Evolutionary conservation across 2,113 vertebrate genomes (phyloP), one percentile per base, ranked within the genome.

Genomic region (Urocolius indicus): DNA sequence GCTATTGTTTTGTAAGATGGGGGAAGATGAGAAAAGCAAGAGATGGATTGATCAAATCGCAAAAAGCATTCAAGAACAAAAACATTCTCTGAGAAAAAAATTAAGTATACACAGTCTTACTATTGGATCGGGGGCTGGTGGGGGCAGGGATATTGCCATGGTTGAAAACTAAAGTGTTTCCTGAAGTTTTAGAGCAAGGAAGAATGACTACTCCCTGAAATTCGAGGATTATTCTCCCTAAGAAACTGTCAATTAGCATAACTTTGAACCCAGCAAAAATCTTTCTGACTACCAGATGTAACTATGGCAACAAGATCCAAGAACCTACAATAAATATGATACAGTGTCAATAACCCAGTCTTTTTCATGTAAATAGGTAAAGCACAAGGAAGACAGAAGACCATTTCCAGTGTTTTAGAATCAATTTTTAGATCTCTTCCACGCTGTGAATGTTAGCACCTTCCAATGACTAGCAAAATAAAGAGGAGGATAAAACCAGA

Each of bases 271-370:
- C 87, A 89, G 79, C 59, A 93, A 91, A 95, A 96, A 86, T 95
- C 91, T 65, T 97, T 94, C 92, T 88, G 89, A 96, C 83, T 48
- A 94, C 95, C 80, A 90, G 76, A 73, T 93, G 97, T 97, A 96
- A 93, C 97, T 95, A 97, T 97, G 89, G 94, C 93, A 97, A 97
- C 97, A 59, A 84, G 96, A 96, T 91, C 77, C 89, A 85, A 89
- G 91, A 96, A 95, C 90, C 80, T 76, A 96, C 96, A 97, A 96
- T 95, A 97, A 96, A 97, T 97, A 97, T 96, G 93, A 97, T 95
- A 95, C 67, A 84, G 91, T 97, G 95, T 97, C 97, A 97, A 96
- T 96, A 97, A 96, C 46, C 48, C 89, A 92, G 94, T 24, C 96
- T 95, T 97, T 97, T 93, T 89, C 94, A 97, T 96, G 94, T 86